Percentiles rank a stretch among this genome's conserved stretches.
Conservation (phyloP, 2,113 vertebrate species). For the Falcunculus frontatus region DNA sequence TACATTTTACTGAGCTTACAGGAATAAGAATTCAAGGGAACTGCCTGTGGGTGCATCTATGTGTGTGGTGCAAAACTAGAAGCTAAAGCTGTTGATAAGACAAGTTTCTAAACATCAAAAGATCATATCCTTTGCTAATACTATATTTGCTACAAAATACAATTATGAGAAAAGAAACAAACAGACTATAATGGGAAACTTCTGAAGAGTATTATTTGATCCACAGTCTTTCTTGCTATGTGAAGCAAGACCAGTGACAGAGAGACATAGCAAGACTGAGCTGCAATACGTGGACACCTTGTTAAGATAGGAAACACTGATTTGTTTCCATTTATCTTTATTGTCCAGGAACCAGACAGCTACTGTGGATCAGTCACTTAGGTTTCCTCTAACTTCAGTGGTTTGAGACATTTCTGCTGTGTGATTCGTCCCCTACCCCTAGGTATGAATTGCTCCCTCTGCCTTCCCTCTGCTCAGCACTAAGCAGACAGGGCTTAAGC, state of each 20-base stretch:
- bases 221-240: background rate
- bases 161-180: background rate
- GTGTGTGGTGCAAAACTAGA: background rate
- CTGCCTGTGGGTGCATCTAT: background rate
- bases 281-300: rapidly evolving
- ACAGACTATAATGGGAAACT: background rate
- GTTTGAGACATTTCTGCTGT: background rate
- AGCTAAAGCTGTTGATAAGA: background rate
- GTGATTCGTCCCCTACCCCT: background rate
- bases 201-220: background rate
- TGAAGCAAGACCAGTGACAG: background rate
- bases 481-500: background rate
- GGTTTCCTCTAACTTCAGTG: background rate
- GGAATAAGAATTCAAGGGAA: background rate
- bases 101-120: background rate
- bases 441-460: background rate
- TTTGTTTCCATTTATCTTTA: background rate
- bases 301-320: background rate
- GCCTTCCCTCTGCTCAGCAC: background rate
- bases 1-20: background rate
- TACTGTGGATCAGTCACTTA: background rate
- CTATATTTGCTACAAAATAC: background rate
- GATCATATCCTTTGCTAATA: background rate
- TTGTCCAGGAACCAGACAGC: background rate
- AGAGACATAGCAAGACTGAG: background rate